phyloP scores from a whole-genome alignment of 2,797 vertebrate species.

The Aulostomus chinensis region DNA sequence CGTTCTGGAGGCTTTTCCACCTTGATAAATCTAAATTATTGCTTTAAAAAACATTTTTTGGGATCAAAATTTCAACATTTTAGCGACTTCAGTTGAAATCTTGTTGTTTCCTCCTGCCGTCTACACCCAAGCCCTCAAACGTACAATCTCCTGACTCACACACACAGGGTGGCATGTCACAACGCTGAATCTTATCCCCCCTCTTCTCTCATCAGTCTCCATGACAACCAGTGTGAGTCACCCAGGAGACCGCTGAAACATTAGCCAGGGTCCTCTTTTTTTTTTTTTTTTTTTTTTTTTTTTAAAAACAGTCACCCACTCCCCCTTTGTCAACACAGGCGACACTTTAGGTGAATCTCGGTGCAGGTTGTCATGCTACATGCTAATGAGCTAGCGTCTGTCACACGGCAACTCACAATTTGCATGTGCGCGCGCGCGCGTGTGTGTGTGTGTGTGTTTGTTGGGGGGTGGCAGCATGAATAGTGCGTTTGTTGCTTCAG shows the following conservation, averaged over 20 bases:
- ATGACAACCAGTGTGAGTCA: slow-evolving; percentile 62
- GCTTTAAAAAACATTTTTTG: background rate
- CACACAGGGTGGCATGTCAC: slow-evolving; percentile 18
- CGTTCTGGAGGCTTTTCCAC: background rate
- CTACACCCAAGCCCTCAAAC: slow-evolving; percentile 1
- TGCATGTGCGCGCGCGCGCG: slow-evolving; percentile 3
- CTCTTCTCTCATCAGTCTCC: slow-evolving; percentile 52
- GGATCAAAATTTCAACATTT: background rate
- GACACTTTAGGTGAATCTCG: slow-evolving; percentile 17
- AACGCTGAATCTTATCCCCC: slow-evolving; percentile 5
- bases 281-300: no score
- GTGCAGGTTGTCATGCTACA: slow-evolving; percentile 3
- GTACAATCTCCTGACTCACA: slow-evolving; percentile 8
- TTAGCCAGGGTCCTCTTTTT: slow-evolving; percentile 24
- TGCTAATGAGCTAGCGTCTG: slow-evolving; percentile 6
- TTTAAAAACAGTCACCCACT: no score
- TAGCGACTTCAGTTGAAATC: background rate
- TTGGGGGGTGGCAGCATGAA: slow-evolving; percentile 3
- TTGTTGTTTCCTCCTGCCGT: no score
- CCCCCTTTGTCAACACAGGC: slow-evolving; percentile 6
- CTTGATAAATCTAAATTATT: background rate
- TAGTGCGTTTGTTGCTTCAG: slow-evolving; percentile 17
- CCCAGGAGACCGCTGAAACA: slow-evolving; percentile 45
- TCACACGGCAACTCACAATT: background rate
- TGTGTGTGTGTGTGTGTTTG: background rate